Evolutionary conservation across 2,797 vertebrate genomes (phyloP).

Genomic region (Melopsittacus undulatus): DNA sequence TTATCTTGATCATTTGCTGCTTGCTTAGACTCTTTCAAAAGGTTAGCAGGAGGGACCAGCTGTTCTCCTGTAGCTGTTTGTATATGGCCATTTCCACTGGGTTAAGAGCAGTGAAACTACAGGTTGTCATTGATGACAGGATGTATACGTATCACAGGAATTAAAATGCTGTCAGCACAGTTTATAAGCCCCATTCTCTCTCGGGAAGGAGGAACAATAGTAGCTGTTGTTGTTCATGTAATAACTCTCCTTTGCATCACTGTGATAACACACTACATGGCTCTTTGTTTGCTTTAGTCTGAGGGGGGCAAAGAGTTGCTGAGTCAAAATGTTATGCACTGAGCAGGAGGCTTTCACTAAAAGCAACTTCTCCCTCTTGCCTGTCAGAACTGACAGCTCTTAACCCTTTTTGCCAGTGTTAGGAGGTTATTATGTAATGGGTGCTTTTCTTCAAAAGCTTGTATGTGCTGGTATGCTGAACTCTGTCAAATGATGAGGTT

Average conservation of each 20-base stretch:
- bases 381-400: not conserved
- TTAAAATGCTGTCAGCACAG: not conserved
- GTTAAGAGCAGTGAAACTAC: not conserved
- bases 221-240: not conserved
- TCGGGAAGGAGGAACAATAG: not conserved
- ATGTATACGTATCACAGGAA: rapidly evolving
- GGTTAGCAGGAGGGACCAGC: not conserved
- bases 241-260: not conserved
- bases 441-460: not conserved
- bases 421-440: rapidly evolving
- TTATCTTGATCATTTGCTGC: not conserved
- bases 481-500: not conserved
- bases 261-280: not conserved
- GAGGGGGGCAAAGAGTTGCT: not conserved
- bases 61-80: not conserved
- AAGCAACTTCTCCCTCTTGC: not conserved
- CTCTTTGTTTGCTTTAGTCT: not conserved
- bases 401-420: not conserved
- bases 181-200: not conserved
- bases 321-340: not conserved
- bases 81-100: rapidly evolving
- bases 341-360: not conserved
- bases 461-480: rapidly evolving
- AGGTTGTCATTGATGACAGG: not conserved
- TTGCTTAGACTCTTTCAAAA: not conserved